phyloP scores from a whole-genome alignment of 2,113 vertebrate species.

The Cinclus mexicanus region DNA sequence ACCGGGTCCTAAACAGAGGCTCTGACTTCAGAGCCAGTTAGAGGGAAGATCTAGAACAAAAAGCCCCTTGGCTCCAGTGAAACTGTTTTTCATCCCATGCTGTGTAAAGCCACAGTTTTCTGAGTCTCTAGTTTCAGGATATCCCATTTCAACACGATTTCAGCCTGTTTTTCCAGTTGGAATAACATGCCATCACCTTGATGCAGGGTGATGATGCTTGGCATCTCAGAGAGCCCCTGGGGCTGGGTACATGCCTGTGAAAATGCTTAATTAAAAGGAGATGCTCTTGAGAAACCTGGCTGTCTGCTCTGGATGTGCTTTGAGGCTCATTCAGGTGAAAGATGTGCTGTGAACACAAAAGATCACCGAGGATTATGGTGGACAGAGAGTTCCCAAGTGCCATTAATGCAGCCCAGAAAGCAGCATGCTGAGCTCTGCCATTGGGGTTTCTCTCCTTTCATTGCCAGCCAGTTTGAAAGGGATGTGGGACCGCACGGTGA shows the following conservation, averaged over 20 bases:
- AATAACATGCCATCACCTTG: background rate
- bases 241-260: background rate
- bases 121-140: background rate
- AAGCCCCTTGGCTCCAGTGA: background rate
- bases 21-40: background rate
- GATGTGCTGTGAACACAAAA: background rate
- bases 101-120: background rate
- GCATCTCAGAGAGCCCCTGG: background rate
- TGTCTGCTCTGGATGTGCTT: background rate
- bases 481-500: slow-evolving; percentile 95
- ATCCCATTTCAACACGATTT: background rate
- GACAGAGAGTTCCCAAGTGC: background rate
- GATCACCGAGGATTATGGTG: fast-evolving
- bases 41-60: background rate
- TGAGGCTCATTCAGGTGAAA: background rate
- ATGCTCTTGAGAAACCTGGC: slow-evolving; percentile 1
- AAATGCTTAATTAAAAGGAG: background rate
- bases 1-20: background rate
- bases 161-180: background rate
- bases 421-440: background rate
- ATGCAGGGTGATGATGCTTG: background rate
- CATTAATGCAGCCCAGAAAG: background rate
- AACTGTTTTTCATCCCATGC: background rate
- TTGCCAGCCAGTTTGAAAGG: slow-evolving; percentile 86
- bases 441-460: background rate